phyloP scores from a whole-genome alignment of 2,113 vertebrate species.

The Carassius auratus region DNA sequence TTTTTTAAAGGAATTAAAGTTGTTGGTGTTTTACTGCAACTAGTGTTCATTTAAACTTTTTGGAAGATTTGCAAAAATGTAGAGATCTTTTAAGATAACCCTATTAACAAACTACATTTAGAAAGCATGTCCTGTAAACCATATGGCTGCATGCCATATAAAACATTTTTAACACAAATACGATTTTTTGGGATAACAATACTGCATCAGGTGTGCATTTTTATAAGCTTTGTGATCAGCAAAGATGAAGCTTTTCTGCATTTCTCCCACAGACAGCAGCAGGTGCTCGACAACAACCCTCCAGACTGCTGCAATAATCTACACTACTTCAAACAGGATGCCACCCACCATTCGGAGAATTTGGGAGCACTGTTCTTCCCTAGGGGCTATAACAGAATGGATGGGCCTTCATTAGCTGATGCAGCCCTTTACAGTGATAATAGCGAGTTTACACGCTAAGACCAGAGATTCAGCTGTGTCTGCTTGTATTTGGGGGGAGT shows the following conservation, averaged over 20 bases:
- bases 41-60: too few relatives aligned
- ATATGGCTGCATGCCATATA: too few relatives aligned
- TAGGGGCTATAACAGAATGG: slow-evolving; percentile 25
- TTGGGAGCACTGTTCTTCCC: background rate
- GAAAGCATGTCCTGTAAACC: too few relatives aligned
- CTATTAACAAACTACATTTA: too few relatives aligned
- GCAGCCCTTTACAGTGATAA: slow-evolving; percentile 54
- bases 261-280: slow-evolving; percentile 10
- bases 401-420: slow-evolving; percentile 59
- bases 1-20: too few relatives aligned
- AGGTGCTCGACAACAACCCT: background rate
- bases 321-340: slow-evolving; percentile 31
- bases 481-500: slow-evolving; percentile 36
- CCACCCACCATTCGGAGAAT: slow-evolving; percentile 40
- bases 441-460: slow-evolving; percentile 63
- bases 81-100: too few relatives aligned
- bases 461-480: slow-evolving; percentile 66
- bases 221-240: slow-evolving; percentile 43
- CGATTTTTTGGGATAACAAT: background rate
- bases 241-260: background rate
- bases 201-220: slow-evolving; percentile 43
- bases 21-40: too few relatives aligned
- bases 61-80: too few relatives aligned
- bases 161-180: too few relatives aligned
- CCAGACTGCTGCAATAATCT: background rate